Evolutionary conservation across 2,888 invertebrate species (phyloP).

Genomic region (Nymphalis c-album): DNA sequence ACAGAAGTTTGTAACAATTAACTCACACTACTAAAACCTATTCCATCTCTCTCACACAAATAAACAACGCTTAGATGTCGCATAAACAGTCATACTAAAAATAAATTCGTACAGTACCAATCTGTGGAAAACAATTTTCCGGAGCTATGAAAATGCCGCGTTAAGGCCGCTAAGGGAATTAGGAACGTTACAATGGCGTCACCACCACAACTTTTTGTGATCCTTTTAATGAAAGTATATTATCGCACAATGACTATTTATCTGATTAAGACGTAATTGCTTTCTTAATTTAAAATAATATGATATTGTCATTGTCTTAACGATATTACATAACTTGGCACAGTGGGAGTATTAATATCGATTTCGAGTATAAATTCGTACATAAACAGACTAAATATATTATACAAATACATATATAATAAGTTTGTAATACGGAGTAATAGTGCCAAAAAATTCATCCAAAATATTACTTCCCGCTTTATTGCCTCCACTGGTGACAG

Average conservation of each 20-base stretch:
- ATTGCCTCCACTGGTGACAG: too few relatives aligned
- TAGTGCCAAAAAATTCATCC: too few relatives aligned
- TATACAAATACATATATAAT: too few relatives aligned
- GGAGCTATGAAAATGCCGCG: conserved; percentile 27
- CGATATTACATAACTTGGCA: neutral
- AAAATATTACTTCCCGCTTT: too few relatives aligned
- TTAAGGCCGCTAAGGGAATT: conserved; percentile 27
- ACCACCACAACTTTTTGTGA: conserved; percentile 31
- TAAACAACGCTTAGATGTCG: neutral
- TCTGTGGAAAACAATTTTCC: conserved; percentile 28
- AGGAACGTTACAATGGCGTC: conserved; percentile 29
- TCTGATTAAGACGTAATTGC: conserved; percentile 17
- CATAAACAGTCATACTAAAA: neutral
- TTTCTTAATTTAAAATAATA: neutral
- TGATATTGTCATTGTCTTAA: neutral
- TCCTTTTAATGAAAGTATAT: conserved; percentile 35
- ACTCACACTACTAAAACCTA: neutral
- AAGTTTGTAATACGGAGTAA: too few relatives aligned
- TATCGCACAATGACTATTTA: conserved; percentile 24
- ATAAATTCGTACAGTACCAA: conserved; percentile 6
- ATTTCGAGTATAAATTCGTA: neutral
- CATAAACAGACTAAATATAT: too few relatives aligned
- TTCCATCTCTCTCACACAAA: neutral
- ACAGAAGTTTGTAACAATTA: too few relatives aligned
- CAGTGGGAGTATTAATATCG: neutral